Base-by-base conservation (phyloP, 2,113 vertebrate genomes). In the Microcebus ravelobensis region DNA sequence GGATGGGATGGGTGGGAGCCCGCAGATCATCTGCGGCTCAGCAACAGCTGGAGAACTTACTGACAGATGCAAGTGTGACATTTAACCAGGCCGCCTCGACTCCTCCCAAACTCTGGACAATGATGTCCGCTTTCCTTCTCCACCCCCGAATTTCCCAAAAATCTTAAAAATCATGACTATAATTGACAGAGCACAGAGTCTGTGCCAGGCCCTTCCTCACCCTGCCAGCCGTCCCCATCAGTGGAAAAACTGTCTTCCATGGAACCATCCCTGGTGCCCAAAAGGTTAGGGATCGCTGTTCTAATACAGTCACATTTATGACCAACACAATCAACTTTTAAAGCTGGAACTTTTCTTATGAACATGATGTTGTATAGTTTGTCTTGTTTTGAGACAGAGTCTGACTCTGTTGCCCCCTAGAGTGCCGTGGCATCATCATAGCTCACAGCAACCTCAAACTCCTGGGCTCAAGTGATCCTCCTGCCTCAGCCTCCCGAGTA, bases 1-100 rank as follows among this genome's bases (percentile, higher is more conserved):
- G 52, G 87, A 94, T 27, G 25, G 79, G 34, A 67, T 42, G 48
- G 94, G 67, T 34, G 18, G 90, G 96, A 96, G 39, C 21, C 27
- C 0, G 12, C 27, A 25, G 25, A 87, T 79, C 36, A 91, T 21
- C n/a, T 61, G 61, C 5, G 67, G 65, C 90, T 91, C 81, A 74
- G 45, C 39, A 27, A 15, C 42, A 92, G 90, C 45, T 31, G 57
- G 74, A 91, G 52, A 81, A 70, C 73, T 50, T 74, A 57, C 52
- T 68, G 52, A 61, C 36, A 52, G 67, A 80, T 2, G 5, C 27
- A 29, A 96, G 25, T 18, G 36, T 6, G 55, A 83, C 61, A 6
- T 73, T 83, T 67, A 27, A 9, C 36, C 83, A 74, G 57, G 76
- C 18, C 59, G 39, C 83, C 57, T 89, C 1, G 8, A 34, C n/a